Percentiles rank a stretch among this genome's conserved stretches.
Evolutionary conservation across 2,888 invertebrate species (phyloP).

Genomic region (Torymus auratus): DNA sequence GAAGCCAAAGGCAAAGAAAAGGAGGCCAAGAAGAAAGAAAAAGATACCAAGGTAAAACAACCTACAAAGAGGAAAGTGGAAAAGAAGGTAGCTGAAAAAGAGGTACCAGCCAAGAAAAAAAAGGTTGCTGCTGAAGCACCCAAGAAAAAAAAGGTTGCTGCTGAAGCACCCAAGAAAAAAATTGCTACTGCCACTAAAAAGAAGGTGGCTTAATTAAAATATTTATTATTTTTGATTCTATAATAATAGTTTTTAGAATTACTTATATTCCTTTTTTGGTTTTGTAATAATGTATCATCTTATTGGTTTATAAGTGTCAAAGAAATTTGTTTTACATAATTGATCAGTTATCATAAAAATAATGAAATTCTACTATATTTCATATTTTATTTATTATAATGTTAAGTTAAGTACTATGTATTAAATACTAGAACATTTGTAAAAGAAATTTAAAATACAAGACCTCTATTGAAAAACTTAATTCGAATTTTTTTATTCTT

Average conservation of each 20-base stretch:
- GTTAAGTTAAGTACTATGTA: too few species aligned
- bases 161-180: constrained; percentile 28
- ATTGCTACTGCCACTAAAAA: constrained; percentile 30
- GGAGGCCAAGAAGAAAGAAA: constrained; percentile 8
- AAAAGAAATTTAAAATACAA: too few species aligned
- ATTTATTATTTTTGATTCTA: constrained; percentile 11
- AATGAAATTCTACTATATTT: too few species aligned
- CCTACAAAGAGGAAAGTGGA: constrained; percentile 1
- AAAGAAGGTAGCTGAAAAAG: not conserved
- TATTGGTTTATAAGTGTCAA: not conserved
- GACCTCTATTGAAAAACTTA: not conserved
- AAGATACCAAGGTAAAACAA: not conserved
- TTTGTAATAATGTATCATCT: constrained; percentile 25
- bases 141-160: not conserved
- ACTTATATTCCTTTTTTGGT: constrained; percentile 10
- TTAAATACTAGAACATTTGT: too few species aligned
- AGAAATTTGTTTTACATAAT: too few species aligned
- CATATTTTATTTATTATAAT: too few species aligned
- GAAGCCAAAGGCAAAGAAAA: constrained; percentile 5
- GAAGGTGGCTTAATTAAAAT: constrained; percentile 15
- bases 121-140: not conserved
- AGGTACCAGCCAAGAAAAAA: constrained; percentile 6
- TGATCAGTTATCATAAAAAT: too few species aligned
- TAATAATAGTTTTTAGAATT: constrained; percentile 8
- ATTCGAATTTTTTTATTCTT: not conserved